A percentile compares a stretch with the other conserved stretches of the same genome.
Conservation (phyloP, 1,140 invertebrate genomes). For the Drosophila setifemur region DNA sequence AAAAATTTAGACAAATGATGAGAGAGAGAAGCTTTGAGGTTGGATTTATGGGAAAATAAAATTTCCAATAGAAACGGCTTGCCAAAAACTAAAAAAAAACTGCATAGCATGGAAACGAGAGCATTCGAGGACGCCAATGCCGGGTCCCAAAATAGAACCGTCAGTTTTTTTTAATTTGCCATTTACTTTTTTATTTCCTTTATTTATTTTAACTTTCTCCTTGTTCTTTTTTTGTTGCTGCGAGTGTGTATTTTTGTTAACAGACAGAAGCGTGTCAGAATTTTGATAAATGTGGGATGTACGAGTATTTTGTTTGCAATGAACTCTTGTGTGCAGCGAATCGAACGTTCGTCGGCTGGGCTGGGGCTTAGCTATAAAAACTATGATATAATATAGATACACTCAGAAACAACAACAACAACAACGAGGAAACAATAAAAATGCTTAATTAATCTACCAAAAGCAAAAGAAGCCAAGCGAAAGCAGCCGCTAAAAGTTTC, state of each 20-base stretch:
- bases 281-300: constrained; percentile 66
- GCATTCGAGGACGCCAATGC: constrained; percentile 46
- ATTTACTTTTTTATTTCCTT: constrained; percentile 52
- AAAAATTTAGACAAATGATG: constrained; percentile 75
- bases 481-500: constrained; percentile 32
- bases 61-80: constrained; percentile 55
- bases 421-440: constrained; percentile 69
- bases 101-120: constrained; percentile 58
- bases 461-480: constrained; percentile 33
- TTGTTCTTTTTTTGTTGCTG: constrained; percentile 16
- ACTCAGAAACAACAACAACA: constrained; percentile 29
- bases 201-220: constrained; percentile 19
- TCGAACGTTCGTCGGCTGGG: constrained; percentile 56
- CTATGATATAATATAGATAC: constrained; percentile 64
- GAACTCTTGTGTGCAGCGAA: constrained; percentile 48
- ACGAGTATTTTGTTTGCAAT: constrained; percentile 66
- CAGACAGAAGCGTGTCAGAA: constrained; percentile 70
- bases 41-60: constrained; percentile 73
- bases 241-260: constrained; percentile 25
- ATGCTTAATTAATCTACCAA: constrained; percentile 63
- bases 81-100: constrained; percentile 23
- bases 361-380: constrained; percentile 33
- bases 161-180: constrained; percentile 37
- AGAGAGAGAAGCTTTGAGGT: constrained; percentile 73
- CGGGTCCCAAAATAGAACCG: constrained; percentile 52